Evolutionary conservation across 2,113 vertebrate species (phyloP).

Genomic region (Brachypteracias leptosomus): DNA sequence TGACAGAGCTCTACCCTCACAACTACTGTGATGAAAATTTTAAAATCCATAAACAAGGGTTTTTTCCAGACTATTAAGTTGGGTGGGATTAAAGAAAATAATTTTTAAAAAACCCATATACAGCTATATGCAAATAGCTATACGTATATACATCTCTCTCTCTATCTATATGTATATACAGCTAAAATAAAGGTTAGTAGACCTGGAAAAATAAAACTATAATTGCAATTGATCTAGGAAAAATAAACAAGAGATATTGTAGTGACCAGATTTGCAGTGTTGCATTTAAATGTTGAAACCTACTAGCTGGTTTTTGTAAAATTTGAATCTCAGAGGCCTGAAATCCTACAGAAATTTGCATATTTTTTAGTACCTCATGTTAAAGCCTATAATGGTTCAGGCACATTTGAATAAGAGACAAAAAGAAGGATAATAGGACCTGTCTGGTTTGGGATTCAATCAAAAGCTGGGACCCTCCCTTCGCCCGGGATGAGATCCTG

Average conservation of each 20-base stretch:
- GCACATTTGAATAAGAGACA: conserved; percentile 25
- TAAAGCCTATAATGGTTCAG: not conserved
- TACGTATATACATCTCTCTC: no score
- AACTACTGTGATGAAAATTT: not conserved
- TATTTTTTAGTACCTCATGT: not conserved
- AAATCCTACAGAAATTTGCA: conserved; percentile 11
- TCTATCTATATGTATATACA: not conserved
- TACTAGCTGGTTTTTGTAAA: not conserved
- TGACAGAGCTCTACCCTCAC: not conserved
- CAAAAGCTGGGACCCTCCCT: conserved; percentile 30
- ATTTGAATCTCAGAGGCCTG: not conserved
- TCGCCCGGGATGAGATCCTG: not conserved
- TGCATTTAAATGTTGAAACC: not conserved
- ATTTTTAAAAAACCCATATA: not conserved
- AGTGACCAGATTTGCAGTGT: not conserved
- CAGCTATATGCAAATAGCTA: no score
- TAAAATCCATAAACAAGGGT: not conserved
- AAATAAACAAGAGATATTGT: not conserved
- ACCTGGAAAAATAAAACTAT: not conserved
- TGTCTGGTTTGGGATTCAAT: conserved; percentile 26
- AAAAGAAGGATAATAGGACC: conserved; percentile 34
- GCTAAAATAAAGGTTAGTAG: not conserved
- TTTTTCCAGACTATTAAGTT: not conserved
- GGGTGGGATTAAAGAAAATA: not conserved
- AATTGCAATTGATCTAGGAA: not conserved